Evolutionary conservation across 2,113 vertebrate species (phyloP), one percentile per base, ranked within the genome.

Genomic region (Plotosus lineatus): DNA sequence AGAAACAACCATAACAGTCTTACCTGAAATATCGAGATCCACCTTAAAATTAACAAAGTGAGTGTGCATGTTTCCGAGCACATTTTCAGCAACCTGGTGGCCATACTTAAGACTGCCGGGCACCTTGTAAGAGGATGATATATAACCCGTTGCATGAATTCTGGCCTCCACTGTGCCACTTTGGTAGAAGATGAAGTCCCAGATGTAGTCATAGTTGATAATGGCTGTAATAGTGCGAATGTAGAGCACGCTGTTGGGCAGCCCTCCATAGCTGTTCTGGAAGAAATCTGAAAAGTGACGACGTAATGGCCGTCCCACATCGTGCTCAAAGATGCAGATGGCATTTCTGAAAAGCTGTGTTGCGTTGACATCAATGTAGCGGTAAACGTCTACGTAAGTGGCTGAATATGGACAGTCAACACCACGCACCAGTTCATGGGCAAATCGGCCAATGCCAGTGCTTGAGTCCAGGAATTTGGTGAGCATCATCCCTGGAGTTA

Each of bases 241-340:
- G 2, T 97, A 90, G 75, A 98, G 87, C 0, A 93, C 94, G 0
- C 93, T 95, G 92, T 95, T 94, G 6, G 90, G 92, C 92, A 97
- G 85, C 0, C 95, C 96, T 0, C 96, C 95, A 0, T 92, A 97
- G 84, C 89, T 93, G 78, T 90, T 84, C 5, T 92, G 90, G 84
- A 93, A 90, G 31, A 96, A 69, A 87, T 94, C 93, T 0, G 92
- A 88, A 86, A 94, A 95, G 89, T 97, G 95, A n/a, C 96, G 94
- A 55, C 95, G 77, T 53, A 98, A 89, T 0, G 95, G 96, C 11
- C 94, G 91, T 12, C 93, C 95, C 40, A 91, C 87, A 80, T 94
- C 95, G 40, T 95, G 94, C 90, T 98, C 96, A 28, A 98, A 98
- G 28, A 98, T n/a, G 82, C 96, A 98, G 60, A 97, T 91, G 0